Percentiles rank a stretch among this genome's conserved stretches.
Evolutionary conservation across 2,888 invertebrate genomes (phyloP).

Genomic region (Epistrophella euchroma): DNA sequence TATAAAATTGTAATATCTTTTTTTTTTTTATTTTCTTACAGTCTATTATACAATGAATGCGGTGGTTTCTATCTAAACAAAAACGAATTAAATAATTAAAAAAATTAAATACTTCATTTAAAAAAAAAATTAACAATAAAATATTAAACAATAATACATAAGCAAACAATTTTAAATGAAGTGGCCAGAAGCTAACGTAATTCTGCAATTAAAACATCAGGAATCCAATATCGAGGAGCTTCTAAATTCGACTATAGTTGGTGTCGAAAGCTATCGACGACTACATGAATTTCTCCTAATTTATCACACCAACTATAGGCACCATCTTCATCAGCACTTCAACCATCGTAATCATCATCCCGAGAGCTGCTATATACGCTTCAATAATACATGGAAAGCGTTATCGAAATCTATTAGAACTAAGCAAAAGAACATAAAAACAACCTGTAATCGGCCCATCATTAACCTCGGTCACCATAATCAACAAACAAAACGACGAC

Average conservation of each 20-base stretch:
- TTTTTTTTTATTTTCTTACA: neutral
- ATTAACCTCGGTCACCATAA: neutral
- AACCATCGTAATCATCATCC: slow-evolving; percentile 11
- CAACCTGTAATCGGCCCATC: neutral
- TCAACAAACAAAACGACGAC: slow-evolving; percentile 8
- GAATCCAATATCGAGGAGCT: slow-evolving; percentile 38
- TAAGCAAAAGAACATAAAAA: neutral
- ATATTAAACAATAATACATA: slow-evolving; percentile 27
- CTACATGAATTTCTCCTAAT: slow-evolving; percentile 40
- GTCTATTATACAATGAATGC: slow-evolving; percentile 1
- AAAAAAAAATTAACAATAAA: neutral
- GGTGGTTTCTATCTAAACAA: neutral
- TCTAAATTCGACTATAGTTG: slow-evolving; percentile 29
- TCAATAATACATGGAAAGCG: slow-evolving; percentile 33
- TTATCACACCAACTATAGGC: slow-evolving; percentile 38
- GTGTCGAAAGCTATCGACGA: slow-evolving; percentile 30
- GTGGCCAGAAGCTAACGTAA: slow-evolving; percentile 52
- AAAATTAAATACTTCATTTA: neutral
- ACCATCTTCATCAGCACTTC: slow-evolving; percentile 22
- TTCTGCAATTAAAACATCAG: slow-evolving; percentile 61
- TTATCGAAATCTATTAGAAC: neutral
- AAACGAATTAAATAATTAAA: neutral
- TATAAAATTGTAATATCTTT: neutral
- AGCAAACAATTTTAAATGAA: slow-evolving; percentile 60
- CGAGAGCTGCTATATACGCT: neutral